Evolutionary conservation across 2,113 vertebrate genomes (phyloP), one percentile per base, ranked within the genome.

Genomic region (Carassius auratus): DNA sequence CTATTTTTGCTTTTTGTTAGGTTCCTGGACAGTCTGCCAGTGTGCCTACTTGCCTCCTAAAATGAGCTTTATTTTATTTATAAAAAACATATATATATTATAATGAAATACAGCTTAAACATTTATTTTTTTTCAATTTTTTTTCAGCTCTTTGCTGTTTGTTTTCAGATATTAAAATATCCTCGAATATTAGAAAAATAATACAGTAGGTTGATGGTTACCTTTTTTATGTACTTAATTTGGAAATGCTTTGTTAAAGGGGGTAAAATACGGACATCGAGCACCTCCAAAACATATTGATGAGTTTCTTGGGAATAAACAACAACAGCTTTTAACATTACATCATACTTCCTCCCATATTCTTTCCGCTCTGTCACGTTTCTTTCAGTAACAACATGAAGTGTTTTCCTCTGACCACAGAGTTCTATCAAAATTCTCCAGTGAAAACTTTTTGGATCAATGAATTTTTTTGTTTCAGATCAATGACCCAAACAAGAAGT

Each of bases 241-340:
- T 95, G 92, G 91, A 99, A 99, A 90, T 96, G 95, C 89, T 92
- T 94, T 52, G 96, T 98, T 88, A 97, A 96, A 0, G 98, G 97
- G 33, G 97, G 95, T 89, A 99, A 93, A 88, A 98, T 94, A 66
- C 97, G 97, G 90, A 96, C 88, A 86, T 93, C 94, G 83, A 95
- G 86, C 21, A 94, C 93, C 64, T 95, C 93, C 1, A 92, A 88
- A 97, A 98, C 92, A 97, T 87, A 92, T 98, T 99, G 91, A 95
- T 91, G 89, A 98, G 92, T 92, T 96, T 96, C 97, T 99, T 90
- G 13, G 79, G 61, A 90, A 87, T 91, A 55, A 55, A 17, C 15
- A 69, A 36, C 5, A 83, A 87, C 50, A 84, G 33, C 21, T 66
- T 21, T 15, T 48, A 33, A 59, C 15, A 38, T 61, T 8, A 69